Conservation (phyloP, 2,888 invertebrate species). For the Campoletis raptor region DNA sequence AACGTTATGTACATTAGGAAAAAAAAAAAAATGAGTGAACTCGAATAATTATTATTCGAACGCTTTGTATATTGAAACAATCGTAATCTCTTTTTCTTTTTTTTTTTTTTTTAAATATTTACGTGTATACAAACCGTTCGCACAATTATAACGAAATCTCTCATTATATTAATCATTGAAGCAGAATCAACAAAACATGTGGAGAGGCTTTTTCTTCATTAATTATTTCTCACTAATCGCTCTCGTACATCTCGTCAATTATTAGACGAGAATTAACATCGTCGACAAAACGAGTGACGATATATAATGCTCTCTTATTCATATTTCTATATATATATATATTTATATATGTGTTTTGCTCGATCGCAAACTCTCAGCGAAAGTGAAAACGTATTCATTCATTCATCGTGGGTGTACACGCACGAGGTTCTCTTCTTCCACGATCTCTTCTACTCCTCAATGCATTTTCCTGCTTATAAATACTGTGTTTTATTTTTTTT, state of each 20-base stretch:
- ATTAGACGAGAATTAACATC: constrained; percentile 37
- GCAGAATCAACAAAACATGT: neutral
- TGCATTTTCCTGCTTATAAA: constrained; percentile 40
- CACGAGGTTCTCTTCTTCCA: constrained; percentile 34
- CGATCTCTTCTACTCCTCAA: constrained; percentile 33
- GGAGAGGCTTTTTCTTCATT: constrained; percentile 40
- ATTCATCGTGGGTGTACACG: constrained; percentile 66
- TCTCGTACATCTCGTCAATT: neutral
- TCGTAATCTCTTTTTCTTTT: neutral
- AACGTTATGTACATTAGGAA: neutral
- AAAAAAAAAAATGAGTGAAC: neutral
- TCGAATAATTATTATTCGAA: neutral
- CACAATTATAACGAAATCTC: constrained; percentile 53
- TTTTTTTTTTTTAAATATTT: neutral
- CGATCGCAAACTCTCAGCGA: constrained; percentile 55
- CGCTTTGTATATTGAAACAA: neutral
- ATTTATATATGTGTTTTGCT: constrained; percentile 5
- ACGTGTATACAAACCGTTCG: neutral
- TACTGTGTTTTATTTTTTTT: neutral
- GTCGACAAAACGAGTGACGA: constrained; percentile 47
- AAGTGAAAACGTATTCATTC: constrained; percentile 66
- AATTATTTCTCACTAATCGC: constrained; percentile 58
- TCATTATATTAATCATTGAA: constrained; percentile 34
- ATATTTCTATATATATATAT: neutral
- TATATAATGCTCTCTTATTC: neutral